Evolutionary conservation across 2,797 vertebrate genomes (phyloP).

Genomic region (Anguilla megastoma): DNA sequence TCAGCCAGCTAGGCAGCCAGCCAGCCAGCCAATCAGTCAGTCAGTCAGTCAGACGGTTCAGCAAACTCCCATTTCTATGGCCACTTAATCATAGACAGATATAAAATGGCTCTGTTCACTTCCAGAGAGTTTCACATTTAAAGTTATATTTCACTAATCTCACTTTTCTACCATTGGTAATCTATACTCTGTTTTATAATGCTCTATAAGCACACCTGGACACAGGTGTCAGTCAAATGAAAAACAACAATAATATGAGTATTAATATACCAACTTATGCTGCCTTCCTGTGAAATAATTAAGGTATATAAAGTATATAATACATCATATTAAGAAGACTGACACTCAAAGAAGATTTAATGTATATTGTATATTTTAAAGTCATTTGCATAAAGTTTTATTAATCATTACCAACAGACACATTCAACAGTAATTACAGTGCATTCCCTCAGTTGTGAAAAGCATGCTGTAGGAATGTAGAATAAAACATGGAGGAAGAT

Average conservation of each 20-base stretch:
- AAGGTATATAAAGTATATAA: background rate
- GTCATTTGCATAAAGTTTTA: background rate
- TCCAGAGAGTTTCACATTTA: background rate
- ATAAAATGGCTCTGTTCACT: background rate
- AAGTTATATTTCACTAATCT: background rate
- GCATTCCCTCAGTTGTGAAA: background rate
- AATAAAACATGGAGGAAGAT: background rate
- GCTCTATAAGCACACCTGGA: background rate
- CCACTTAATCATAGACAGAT: background rate
- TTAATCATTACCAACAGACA: background rate
- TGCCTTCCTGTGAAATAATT: background rate
- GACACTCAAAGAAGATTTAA: background rate
- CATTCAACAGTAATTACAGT: background rate
- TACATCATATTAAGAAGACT: background rate
- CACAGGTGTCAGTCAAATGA: background rate
- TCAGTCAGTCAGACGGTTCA: background rate
- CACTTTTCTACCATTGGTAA: background rate
- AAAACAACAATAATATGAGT: background rate
- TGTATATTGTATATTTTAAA: background rate
- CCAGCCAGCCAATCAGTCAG: background rate
- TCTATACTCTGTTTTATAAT: background rate
- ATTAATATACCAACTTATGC: background rate
- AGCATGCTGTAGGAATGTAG: constrained; percentile 9
- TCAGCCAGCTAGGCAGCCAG: background rate
- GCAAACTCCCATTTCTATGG: background rate